Evolutionary conservation across 2,888 invertebrate genomes (phyloP), one percentile per base, ranked within the genome.

Genomic region (Cheilosia vernalis): DNA sequence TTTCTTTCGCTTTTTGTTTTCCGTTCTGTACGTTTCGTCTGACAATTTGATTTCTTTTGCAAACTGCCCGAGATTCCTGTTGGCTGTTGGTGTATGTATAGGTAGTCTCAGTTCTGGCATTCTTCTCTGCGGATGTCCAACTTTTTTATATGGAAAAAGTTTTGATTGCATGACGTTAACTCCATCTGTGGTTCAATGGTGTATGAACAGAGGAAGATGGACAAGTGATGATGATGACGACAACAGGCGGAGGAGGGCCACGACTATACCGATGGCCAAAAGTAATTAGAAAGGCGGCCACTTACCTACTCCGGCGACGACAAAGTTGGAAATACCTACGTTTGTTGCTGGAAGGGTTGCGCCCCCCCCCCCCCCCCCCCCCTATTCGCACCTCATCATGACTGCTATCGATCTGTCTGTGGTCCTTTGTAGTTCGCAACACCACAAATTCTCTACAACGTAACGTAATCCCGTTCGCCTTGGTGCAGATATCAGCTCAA

Each of bases 121-220:
- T 67, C 72, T 78, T 61, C 56, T 56, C 40, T 80, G 17, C 55
- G 63, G 51, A 69, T 79, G 74, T 76, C 84, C 64, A 80, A 80
- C 80, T 84, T 84, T 84, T 78, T 84, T 80, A 84, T 84, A 80
- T 84, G 74, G 84, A 84, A 84, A 80, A 84, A 84, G 84, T 84
- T 84, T 84, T 84, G 84, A 84, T 84, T 84, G 84, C 84, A 80
- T 84, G 70, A 64, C 84, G 84, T 84, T 84, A 76, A 80, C 74
- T 80, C 84, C 84, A 84, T 84, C 84, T 84, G 84, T 76, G 84
- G 84, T 84, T 84, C 84, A 84, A 74, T 80, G 84, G 84, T 74
- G 69, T 80, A 84, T 84, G 74, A 84, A 80, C 66, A 80, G 74
- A 60, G 74, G 61, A 64, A 73, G 84, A 84, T 84, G 80, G 80